Base-by-base conservation (phyloP, 2,113 vertebrate species). In the Microtus montanus region DNA sequence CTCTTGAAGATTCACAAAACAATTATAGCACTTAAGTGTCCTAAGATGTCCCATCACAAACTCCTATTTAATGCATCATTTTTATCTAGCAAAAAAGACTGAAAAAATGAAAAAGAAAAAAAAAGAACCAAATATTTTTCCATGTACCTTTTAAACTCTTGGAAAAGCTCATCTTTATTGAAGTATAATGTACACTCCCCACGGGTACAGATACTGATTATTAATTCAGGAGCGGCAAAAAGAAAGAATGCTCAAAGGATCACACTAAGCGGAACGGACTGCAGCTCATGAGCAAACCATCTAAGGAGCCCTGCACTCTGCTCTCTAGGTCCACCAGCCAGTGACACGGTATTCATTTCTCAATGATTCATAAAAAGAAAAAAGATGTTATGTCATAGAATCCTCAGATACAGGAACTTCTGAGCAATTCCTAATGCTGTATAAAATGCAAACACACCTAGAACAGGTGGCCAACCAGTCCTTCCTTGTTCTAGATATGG, bases 81-180 rank as follows among this genome's bases (percentile, higher is more conserved):
- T 92, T 41, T 90, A 47, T 35, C 78, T 35, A 70, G 20, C n/a
- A 85, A 78, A 54, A 85, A 41, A 58, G 22, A 85, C 54, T 73
- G 8, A 73, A 38, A 74, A 38, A 41, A 41, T 22, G 1, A 41
- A 41, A 30, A 83, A 26, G 54, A 47, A 47, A 28, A 47, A 41
- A 4, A 41, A 78, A 17, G 3, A 52, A 19, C 73, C 68, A 24
- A 68, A 74, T 35, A 92, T 96, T 74, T 94, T 38, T 75, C 35
- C 91, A 86, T 89, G 24, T 87, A 93, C 44, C 22, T 75, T 85
- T 93, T n/a, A 80, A 78, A 93, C 52, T 92, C 68, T 93, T 84
- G 2, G 61, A 41, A 44, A 91, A 95, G 87, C 33, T 66, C 93
- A 54, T 68, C 83, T 93, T 94, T n/a, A 64, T 87, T 54, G 38